Evolutionary conservation across 2,888 invertebrate genomes (phyloP).

Genomic region (Corbicula japonica): DNA sequence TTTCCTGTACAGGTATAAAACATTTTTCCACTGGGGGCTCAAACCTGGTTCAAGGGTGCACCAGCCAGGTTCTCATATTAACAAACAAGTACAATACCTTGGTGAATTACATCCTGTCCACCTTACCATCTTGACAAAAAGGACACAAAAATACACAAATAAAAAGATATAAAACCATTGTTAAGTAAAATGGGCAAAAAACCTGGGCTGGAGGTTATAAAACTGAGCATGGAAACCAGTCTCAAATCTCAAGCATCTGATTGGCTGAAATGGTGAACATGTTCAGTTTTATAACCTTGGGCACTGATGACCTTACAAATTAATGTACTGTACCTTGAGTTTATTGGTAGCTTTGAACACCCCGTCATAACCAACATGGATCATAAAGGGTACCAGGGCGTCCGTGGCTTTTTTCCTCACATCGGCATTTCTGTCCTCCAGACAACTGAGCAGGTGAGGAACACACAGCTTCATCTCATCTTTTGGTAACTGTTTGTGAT

Average conservation of each 20-base stretch:
- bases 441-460: constrained; percentile 92
- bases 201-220: too few species aligned
- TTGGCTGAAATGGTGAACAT: too few species aligned
- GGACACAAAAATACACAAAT: neutral
- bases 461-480: constrained; percentile 94
- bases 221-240: too few species aligned
- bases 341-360: constrained; percentile 93
- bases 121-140: neutral
- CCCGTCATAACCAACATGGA: constrained; percentile 94
- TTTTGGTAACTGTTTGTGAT: constrained; percentile 81
- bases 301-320: neutral
- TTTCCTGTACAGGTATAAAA: too few species aligned
- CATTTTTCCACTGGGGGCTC: too few species aligned
- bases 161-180: neutral
- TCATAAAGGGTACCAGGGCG: constrained; percentile 96
- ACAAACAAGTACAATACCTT: too few species aligned
- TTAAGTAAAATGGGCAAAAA: too few species aligned
- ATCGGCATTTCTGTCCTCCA: constrained; percentile 96
- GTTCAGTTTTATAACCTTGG: too few species aligned
- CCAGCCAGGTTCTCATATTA: too few species aligned
- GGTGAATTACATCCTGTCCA: too few species aligned
- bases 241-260: too few species aligned
- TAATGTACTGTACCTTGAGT: constrained; percentile 89
- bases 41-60: too few species aligned
- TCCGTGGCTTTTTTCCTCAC: constrained; percentile 96